Conservation (phyloP, 2,113 vertebrate genomes). For the Scomber scombrus region DNA sequence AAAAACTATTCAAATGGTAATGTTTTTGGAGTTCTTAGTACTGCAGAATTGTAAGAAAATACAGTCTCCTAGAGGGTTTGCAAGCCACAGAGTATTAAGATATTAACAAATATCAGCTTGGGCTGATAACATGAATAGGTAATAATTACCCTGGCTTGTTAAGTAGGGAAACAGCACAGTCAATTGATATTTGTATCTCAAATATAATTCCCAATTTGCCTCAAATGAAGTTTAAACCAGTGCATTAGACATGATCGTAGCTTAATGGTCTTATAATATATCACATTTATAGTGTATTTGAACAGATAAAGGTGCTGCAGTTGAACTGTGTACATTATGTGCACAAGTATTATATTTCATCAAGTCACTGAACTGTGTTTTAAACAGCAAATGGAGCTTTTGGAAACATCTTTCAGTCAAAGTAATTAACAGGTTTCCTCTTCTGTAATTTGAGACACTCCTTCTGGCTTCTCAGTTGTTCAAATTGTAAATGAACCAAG, state of each 20-base stretch:
- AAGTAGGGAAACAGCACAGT: background rate
- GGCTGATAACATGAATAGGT: slow-evolving; percentile 22
- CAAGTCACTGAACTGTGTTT: slow-evolving; percentile 2
- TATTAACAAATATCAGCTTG: slow-evolving; percentile 43
- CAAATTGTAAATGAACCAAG: slow-evolving; percentile 50
- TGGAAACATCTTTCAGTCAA: slow-evolving; percentile 46
- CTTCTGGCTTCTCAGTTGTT: slow-evolving; percentile 24
- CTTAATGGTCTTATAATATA: background rate
- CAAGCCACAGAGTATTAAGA: slow-evolving; percentile 28
- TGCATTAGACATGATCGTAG: background rate
- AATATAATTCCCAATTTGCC: slow-evolving; percentile 13
- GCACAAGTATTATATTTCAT: slow-evolving; percentile 37
- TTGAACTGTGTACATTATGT: background rate
- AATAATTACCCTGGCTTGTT: slow-evolving; percentile 11
- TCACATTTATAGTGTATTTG: background rate
- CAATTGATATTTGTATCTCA: slow-evolving; percentile 10
- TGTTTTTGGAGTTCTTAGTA: slow-evolving; percentile 41
- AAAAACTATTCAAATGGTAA: slow-evolving; percentile 61
- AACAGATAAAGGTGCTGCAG: slow-evolving; percentile 3
- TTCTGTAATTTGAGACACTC: slow-evolving; percentile 49
- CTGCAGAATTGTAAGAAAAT: slow-evolving; percentile 30
- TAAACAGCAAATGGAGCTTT: slow-evolving; percentile 28
- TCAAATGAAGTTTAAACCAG: slow-evolving; percentile 2
- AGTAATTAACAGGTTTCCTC: slow-evolving; percentile 51
- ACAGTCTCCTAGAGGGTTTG: slow-evolving; percentile 20